Percentiles rank a stretch among this genome's conserved stretches.
Conservation (phyloP, 2,797 vertebrate genomes). For the Lacerta bilineata region DNA sequence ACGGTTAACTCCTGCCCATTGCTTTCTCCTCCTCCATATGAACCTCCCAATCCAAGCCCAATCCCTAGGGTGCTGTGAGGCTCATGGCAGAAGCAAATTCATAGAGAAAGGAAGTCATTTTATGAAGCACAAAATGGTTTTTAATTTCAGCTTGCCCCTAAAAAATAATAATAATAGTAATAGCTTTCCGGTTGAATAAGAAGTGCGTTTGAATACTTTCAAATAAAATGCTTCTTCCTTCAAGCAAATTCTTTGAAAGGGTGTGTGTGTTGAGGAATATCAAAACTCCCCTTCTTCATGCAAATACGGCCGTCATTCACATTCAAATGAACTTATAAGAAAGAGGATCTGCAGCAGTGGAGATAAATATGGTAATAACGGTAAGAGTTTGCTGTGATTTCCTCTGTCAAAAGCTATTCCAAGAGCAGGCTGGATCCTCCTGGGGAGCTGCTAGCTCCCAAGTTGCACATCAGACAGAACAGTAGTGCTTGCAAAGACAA, state of each 20-base stretch:
- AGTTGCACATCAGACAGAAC: not conserved
- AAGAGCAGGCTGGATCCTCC: not conserved
- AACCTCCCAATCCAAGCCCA: no score
- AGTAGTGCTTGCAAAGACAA: not conserved
- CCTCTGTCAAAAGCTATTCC: not conserved
- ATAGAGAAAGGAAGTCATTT: not conserved
- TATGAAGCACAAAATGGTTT: not conserved
- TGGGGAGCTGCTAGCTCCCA: not conserved
- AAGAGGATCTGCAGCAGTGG: not conserved
- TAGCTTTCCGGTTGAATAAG: not conserved
- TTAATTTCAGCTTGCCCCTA: not conserved
- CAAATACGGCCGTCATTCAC: conserved; percentile 13
- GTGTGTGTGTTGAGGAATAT: not conserved
- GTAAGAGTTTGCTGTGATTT: conserved; percentile 3
- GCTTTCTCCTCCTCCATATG: no score
- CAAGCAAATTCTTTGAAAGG: not conserved
- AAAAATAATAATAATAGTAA: not conserved
- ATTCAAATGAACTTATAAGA: conserved; percentile 14
- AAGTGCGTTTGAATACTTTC: not conserved
- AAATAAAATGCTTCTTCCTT: not conserved
- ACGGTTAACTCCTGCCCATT: no score
- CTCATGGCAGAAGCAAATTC: no score
- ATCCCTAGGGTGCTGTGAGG: no score
- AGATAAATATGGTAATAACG: conserved; percentile 37
- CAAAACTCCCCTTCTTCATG: not conserved